A percentile compares a stretch with the other conserved stretches of the same genome.
Evolutionary conservation across 2,797 vertebrate species (phyloP).

Genomic region (Sebastes vulpes): DNA sequence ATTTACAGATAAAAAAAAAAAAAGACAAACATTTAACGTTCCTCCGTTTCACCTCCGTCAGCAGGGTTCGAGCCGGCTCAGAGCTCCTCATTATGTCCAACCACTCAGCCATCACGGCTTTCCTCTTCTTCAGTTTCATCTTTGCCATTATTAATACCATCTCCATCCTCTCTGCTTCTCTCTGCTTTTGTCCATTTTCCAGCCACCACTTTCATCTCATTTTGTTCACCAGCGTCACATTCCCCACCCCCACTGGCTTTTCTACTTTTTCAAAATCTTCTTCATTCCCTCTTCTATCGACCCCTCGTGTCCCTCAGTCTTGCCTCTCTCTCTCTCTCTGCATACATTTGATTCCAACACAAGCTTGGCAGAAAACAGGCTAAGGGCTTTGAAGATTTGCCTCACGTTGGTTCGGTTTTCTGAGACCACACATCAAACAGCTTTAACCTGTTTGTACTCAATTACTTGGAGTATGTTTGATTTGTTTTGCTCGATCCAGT

Average conservation of each 20-base stretch:
- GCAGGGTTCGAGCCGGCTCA: background rate
- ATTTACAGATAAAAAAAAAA: background rate
- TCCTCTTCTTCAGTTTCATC: background rate
- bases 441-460: slow-evolving; percentile 43
- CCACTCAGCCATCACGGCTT: slow-evolving; percentile 32
- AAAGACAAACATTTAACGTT: background rate
- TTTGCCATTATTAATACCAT: background rate
- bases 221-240: background rate
- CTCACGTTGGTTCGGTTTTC: slow-evolving; percentile 24
- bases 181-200: background rate
- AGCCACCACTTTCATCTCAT: background rate
- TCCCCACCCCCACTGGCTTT: background rate
- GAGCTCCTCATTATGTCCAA: slow-evolving; percentile 36
- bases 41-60: slow-evolving; percentile 7
- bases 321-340: background rate
- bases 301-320: background rate
- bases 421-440: slow-evolving; percentile 46
- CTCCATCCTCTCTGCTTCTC: background rate
- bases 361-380: slow-evolving; percentile 15
- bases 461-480: slow-evolving; percentile 33
- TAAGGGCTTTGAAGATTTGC: slow-evolving; percentile 37
- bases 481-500: slow-evolving; percentile 24
- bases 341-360: slow-evolving; percentile 5
- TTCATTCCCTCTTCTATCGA: background rate
- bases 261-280: background rate